Evolutionary conservation across 2,888 invertebrate species (phyloP), one percentile per base, ranked within the genome.

Genomic region (Nipponacmea schrenckii): DNA sequence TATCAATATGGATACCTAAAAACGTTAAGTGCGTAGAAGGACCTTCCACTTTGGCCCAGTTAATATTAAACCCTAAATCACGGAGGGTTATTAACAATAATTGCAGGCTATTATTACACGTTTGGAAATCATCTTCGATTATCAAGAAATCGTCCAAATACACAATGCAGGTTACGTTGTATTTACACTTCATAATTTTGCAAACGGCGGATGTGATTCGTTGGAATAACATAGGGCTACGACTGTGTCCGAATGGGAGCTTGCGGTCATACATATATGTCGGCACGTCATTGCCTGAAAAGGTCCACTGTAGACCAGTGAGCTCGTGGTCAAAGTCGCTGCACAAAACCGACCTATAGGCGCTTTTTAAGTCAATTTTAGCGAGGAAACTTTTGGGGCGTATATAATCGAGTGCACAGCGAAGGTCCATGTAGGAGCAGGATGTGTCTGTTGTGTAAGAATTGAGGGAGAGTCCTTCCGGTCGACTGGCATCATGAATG

Each of bases 351-450:
- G 64, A 64, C 17, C 64, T 26, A 31, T 64, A 64, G 8, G 64
- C 64, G 31, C 64, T 64, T 44, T 64, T 64, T n/a, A 64, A 15
- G 64, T 64, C 64, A 17, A 64, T 31, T 64, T 64, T 64, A 27
- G 64, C 64, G 7, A 64, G 31, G 44, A 27, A 64, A 27, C n/a
- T 10, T 17, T 31, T 31, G 10, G 24, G 39, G 7, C 31, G 24
- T 27, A 64, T 64, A 14, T 14, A 44, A 14, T 27, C 15, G 31
- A 26, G 31, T 31, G 64, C 64, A 27, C 44, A 31, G 10, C 44
- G 39, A 10, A 64, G 44, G 31, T 64, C 64, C 64, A 64, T 64
- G 15, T 64, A 64, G 12, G 24, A 31, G 44, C 64, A 64, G n/a
- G 64, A 20, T 10, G 24, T 64, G 44, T 64, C 64, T 44, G 24